These are phyloP conservation scores for Microdon myrmicae DNA, from an alignment of 2,888 invertebrate species.

Conservation along the genomic window DNA sequence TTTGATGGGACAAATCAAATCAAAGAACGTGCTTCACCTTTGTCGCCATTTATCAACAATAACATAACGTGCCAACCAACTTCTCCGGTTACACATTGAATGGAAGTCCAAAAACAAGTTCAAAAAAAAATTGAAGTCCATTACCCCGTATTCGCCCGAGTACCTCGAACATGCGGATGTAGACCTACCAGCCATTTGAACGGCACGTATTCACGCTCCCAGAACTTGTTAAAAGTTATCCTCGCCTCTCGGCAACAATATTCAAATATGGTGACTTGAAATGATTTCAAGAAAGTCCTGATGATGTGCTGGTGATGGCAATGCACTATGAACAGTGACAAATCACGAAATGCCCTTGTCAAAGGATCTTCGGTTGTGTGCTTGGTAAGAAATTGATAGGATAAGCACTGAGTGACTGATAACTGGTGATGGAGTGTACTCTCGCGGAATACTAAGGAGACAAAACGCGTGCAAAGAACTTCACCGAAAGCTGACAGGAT, in stretches of 20 bases:
- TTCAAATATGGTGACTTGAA: conserved; percentile 39
- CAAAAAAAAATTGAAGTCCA: conserved; percentile 8
- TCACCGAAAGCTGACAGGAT: too few species aligned
- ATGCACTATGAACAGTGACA: too few species aligned
- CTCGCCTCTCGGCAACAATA: conserved; percentile 18
- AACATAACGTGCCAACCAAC: conserved; percentile 6
- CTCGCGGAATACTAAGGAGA: conserved; percentile 34
- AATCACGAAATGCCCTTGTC: conserved; percentile 36
- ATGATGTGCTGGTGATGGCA: conserved; percentile 6
- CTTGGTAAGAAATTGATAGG: conserved; percentile 9
- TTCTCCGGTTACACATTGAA: conserved; percentile 24
- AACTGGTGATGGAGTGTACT: conserved; percentile 33
- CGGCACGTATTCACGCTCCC: conserved; percentile 37
- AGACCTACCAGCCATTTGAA: conserved; percentile 31
- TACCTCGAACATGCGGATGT: conserved; percentile 2
- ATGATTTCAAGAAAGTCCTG: conserved; percentile 17
- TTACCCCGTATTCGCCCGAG: conserved; percentile 10
- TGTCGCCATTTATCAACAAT: conserved; percentile 25
- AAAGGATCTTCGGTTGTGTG: conserved; percentile 28
- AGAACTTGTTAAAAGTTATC: conserved; percentile 47
- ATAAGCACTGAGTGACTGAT: conserved; percentile 34
- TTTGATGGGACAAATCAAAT: conserved; percentile 21
- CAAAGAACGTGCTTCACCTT: conserved; percentile 11
- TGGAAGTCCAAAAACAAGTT: conserved; percentile 5
- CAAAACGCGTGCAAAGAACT: too few species aligned